Conservation (phyloP, 2,888 invertebrate genomes). For the Schizotus pectinicornis region DNA sequence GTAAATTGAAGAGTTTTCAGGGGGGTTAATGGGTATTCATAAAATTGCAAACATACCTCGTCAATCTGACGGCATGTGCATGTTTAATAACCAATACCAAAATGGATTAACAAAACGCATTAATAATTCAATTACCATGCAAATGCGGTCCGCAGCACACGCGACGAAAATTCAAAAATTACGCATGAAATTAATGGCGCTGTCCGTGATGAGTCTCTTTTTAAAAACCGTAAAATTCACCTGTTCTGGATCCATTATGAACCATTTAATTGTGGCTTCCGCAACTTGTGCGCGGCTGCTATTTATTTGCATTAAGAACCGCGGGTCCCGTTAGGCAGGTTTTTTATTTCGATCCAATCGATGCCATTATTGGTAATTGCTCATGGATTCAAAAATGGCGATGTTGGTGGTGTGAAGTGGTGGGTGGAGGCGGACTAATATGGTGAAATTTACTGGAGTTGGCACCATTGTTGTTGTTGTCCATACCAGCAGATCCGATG, state of each 20-base stretch:
- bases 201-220: slow-evolving; percentile 9
- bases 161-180: slow-evolving; percentile 29
- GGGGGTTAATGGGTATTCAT: slow-evolving; percentile 18
- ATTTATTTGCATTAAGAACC: too few species aligned
- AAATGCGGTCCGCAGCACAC: slow-evolving; percentile 28
- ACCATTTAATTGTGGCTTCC: too few species aligned
- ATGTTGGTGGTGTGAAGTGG: slow-evolving; percentile 7
- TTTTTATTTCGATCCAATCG: too few species aligned
- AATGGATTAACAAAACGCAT: slow-evolving; percentile 27
- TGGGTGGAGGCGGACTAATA: slow-evolving; percentile 22
- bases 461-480: slow-evolving; percentile 14
- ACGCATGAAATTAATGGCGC: slow-evolving; percentile 18
- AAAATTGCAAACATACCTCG: slow-evolving; percentile 22
- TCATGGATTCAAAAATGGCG: slow-evolving; percentile 15
- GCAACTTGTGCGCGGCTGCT: too few species aligned
- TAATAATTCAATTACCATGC: slow-evolving; percentile 34
- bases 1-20: not conserved
- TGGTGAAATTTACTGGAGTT: slow-evolving; percentile 19
- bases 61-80: slow-evolving; percentile 24
- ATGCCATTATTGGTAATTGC: not conserved
- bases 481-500: slow-evolving; percentile 11
- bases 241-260: slow-evolving; percentile 4
- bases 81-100: slow-evolving; percentile 20
- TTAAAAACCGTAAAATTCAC: slow-evolving; percentile 10
- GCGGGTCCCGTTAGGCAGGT: too few species aligned